Base-by-base conservation (phyloP, 2,797 vertebrate genomes). In the Pagetopsis macropterus region DNA sequence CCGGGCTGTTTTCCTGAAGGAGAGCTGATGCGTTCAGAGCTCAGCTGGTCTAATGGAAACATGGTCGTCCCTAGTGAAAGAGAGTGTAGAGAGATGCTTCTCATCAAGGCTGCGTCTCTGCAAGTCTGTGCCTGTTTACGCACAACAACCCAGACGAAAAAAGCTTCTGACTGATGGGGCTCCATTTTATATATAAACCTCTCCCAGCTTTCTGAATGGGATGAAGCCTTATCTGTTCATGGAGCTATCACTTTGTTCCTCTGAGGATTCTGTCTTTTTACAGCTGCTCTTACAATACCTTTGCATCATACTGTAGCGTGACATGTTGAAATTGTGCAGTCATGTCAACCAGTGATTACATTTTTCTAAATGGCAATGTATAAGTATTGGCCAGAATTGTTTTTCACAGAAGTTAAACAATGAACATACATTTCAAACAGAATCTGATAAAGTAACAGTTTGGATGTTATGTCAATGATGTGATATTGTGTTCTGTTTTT, bases 31-130 rank as follows among this genome's bases (percentile, higher is more conserved):
- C 19, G 31, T 70, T 83, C 51, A 77, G 57, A 73, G 72, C 74
- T 82, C 84, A 89, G 87, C 84, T 90, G 83, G 72, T 82, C 81
- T 43, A 74, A 89, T 90, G 92, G 91, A 93, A 92, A 91, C 85
- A 78, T 58, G 27, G 68, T 9, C 0, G 76, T 93, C 91, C 91
- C 91, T 84, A 76, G 91, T 82, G 89, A 84, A 67, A 72, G 48
- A 16, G 37, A 81, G 86, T 81, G 92, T 75, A 75, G 84, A 90
- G 74, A 89, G 88, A 89, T 60, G 67, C 78, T 75, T 72, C 82
- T 90, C 81, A 88, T 87, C 74, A 75, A 78, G 78, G 65, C 78
- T 70, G 58, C 71, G 50, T 79, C 2, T 15, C 62, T 89, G 78
- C 88, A 91, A 84, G 90, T 86, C 88, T 80, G 82, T 88, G 90